Base-by-base conservation (phyloP, 2,113 vertebrate species). In the Silurus glanis region DNA sequence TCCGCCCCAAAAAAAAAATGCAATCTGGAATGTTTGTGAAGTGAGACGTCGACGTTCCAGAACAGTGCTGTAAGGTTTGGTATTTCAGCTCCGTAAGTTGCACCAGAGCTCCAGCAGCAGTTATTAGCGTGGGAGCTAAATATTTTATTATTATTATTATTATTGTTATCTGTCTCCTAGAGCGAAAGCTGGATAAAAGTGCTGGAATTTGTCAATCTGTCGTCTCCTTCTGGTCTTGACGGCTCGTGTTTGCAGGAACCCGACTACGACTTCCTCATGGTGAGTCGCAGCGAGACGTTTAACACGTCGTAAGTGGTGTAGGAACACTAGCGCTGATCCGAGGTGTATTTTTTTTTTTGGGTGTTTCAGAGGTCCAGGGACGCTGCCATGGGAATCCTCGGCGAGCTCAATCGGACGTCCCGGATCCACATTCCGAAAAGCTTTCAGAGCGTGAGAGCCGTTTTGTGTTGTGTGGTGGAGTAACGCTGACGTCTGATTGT, bases 401-500 rank as follows among this genome's bases (percentile, higher is more conserved):
- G 5, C 14, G 89, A 90, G 10, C 72, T 90, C 16, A 37, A 64
- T 5, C 55, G 4, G 0, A 72, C 79, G 16, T 80, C 78, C 6
- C 85, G 61, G 17, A 58, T 90, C 66, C 83, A 85, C 28, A 87
- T 90, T 55, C 83, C 89, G 0, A 88, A 69, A 80, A n/a, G 9
- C n/a, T 89, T 88, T 69, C 74, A 81, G 3, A 76, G 13, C 2
- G 89, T 89, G 45, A 86, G 88, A 14, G 56, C 28, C 0, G 55
- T 45, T 21, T 66, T 49, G 45, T 66, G 47, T 74, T 10, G 6
- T 10, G 17, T 21, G 47, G 69, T 51, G 19, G 10, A 5, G 21
- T 7, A 37, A 37, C 37, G 37, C 5, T 19, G 37, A 4, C 9
- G 14, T 51, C 37, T 37, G 37, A 47, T 23, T 58, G 64, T 47